Evolutionary conservation across 2,888 invertebrate genomes (phyloP), one percentile per base, ranked within the genome.

Genomic region (Eueremaeus valkanovi): DNA sequence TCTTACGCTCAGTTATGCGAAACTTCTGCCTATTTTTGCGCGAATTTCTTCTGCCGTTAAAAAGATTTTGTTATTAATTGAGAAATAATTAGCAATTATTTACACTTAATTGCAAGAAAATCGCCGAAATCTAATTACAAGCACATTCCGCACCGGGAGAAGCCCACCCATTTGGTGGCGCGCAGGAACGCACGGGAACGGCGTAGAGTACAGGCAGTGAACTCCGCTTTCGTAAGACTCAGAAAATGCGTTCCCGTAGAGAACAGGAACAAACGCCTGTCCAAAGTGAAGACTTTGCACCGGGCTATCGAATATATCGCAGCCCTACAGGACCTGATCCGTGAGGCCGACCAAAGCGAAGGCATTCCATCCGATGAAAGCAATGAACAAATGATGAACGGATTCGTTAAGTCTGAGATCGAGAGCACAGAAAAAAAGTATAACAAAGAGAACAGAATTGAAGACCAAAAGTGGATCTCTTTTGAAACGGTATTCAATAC

Each of bases 271-370:
- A 87, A 87, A 80, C 81, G 88, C 70, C 82, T 89, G 72, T 88
- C 88, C 79, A 89, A 89, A 82, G 88, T 89, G 81, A 89, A 83
- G 78, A 88, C 88, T 1, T 82, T 89, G 66, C 85, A 87, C 80
- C 85, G 86, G 79, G 89, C 89, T 42, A 88, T 89, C 76, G 86
- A 87, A 79, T 89, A 89, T 82, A 89, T 89, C 78, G 83, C 83
- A 73, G 83, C 85, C 74, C 82, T 89, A 77, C 84, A 86, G 79
- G 81, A 84, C 63, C 81, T 88, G 79, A 75, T 82, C 72, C 68
- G 78, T 49, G 76, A 78, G 24, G 77, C 74, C 33, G 79, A 79
- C 8, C 76, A 75, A 40, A 31, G 31, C 18, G 16, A 31, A 61
- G 16, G 29, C 13, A 61, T 61, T 16, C 13, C 31, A 16, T 21